Evolutionary conservation across 2,113 vertebrate species (phyloP).

Genomic region (Phoenicopterus ruber): DNA sequence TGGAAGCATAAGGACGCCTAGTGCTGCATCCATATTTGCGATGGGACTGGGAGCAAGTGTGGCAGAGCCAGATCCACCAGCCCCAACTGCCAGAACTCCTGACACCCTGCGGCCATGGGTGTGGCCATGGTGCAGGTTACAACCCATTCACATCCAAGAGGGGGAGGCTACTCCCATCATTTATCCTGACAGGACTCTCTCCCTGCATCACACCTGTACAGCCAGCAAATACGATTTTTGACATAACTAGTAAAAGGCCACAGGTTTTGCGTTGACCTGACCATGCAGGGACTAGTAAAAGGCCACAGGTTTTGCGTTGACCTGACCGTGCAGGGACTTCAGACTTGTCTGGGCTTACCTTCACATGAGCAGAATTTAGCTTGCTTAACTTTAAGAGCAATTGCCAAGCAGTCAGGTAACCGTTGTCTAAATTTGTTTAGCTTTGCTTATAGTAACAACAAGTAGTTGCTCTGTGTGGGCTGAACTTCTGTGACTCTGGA

Average conservation of each 20-base stretch:
- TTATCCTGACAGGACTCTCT: background rate
- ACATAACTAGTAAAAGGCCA: background rate
- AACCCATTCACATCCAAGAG: background rate
- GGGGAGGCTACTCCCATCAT: background rate
- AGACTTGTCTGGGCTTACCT: background rate
- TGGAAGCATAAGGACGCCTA: background rate
- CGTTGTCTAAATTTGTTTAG: background rate
- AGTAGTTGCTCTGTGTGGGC: background rate
- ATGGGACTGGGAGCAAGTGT: background rate
- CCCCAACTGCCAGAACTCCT: background rate
- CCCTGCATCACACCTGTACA: background rate
- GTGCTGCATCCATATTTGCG: background rate
- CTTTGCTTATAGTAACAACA: background rate
- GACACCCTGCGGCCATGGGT: accelerated
- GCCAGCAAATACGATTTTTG: background rate
- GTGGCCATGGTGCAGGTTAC: background rate
- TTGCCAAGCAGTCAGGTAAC: background rate
- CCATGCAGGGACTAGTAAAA: background rate
- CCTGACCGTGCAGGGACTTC: background rate
- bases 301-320: background rate
- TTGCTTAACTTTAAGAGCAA: background rate
- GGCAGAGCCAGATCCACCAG: background rate
- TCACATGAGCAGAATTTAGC: background rate
- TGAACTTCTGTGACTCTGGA: background rate
- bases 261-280: background rate